Evolutionary conservation across 2,888 invertebrate species (phyloP), one percentile per base, ranked within the genome.

Genomic region (Mythimna ferrago): DNA sequence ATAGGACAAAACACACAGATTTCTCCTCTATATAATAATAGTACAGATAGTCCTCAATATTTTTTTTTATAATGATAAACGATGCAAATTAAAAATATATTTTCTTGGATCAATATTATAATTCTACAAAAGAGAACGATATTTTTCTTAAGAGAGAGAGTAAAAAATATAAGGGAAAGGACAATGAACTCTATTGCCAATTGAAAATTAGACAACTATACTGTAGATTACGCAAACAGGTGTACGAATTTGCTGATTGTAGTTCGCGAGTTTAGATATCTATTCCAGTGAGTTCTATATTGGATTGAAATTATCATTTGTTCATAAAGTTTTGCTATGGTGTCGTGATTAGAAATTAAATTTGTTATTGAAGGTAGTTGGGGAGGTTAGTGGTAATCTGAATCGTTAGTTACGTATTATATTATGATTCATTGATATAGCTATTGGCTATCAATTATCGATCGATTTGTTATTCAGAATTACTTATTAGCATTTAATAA

Each of bases 271-370:
- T 62, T 66, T 58, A 26, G 19, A 54, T 78, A 66, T 56, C 51
- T 58, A 64, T 70, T 78, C 3, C 38, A 51, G 51, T 21, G 48
- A 54, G 38, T 66, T 71, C 61, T 65, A 44, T 67, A 64, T 65
- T 69, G 38, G 41, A 67, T 65, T 69, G 38, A 35, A 67, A 70
- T 70, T 14, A n/a, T 67, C 16, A 62, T 73, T 70, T 70, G 44
- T 56, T 56, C 10, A 19, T 44, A 6, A 21, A 70, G 72, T 72
- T 69, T 56, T 53, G 58, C 35, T 66, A 26, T n/a, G 35, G 19
- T 35, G 26, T 51, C 65, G 51, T 69, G 73, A 57, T 70, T 69
- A 41, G 68, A 67, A 77, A 77, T 69, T 64, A 54, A 69, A 81
- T 72, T 81, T n/a, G 69, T 58, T 11, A 44, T 80, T 75, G n/a